Evolutionary conservation across 2,888 invertebrate species (phyloP).

Genomic region (Cenopis cana): DNA sequence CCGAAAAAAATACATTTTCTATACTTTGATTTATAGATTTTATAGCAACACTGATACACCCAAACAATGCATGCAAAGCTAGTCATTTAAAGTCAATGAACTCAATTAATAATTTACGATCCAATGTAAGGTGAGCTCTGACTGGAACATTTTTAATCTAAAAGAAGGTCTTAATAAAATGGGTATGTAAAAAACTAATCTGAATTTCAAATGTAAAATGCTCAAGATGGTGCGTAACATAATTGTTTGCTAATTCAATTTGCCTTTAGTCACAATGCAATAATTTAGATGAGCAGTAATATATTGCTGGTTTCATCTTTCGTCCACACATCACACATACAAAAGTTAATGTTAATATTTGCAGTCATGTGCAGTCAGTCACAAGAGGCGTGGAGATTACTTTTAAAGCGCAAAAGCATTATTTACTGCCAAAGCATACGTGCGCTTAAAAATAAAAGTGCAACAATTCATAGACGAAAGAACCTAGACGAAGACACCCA

Average conservation of each 20-base stretch:
- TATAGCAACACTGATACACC: slow-evolving; percentile 56
- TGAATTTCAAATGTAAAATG: slow-evolving; percentile 58
- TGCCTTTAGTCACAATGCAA: slow-evolving; percentile 63
- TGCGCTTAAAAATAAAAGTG: slow-evolving; percentile 43
- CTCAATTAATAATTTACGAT: slow-evolving; percentile 40
- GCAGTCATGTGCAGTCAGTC: slow-evolving; percentile 20
- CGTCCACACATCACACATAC: slow-evolving; percentile 70
- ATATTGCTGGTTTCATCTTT: slow-evolving; percentile 57
- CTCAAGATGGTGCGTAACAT: slow-evolving; percentile 44
- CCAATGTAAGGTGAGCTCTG: slow-evolving; percentile 19
- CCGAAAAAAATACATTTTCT: slow-evolving; percentile 37
- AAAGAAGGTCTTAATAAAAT: slow-evolving; percentile 29
- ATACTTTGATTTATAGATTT: slow-evolving; percentile 26
- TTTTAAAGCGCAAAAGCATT: slow-evolving; percentile 51
- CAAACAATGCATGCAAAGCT: slow-evolving; percentile 65
- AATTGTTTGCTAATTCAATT: slow-evolving; percentile 47
- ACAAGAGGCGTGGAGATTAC: slow-evolving; percentile 32
- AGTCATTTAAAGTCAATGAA: slow-evolving; percentile 56
- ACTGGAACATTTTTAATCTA: neutral
- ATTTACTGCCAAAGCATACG: slow-evolving; percentile 42
- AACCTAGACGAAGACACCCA: slow-evolving; percentile 46
- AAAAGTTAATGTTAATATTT: slow-evolving; percentile 45
- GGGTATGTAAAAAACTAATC: slow-evolving; percentile 56
- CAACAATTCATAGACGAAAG: slow-evolving; percentile 34
- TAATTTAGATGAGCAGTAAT: slow-evolving; percentile 57